These are phyloP conservation scores for Pteria penguin DNA, from an alignment of 2,888 invertebrate genomes.

Conservation along the genomic window DNA sequence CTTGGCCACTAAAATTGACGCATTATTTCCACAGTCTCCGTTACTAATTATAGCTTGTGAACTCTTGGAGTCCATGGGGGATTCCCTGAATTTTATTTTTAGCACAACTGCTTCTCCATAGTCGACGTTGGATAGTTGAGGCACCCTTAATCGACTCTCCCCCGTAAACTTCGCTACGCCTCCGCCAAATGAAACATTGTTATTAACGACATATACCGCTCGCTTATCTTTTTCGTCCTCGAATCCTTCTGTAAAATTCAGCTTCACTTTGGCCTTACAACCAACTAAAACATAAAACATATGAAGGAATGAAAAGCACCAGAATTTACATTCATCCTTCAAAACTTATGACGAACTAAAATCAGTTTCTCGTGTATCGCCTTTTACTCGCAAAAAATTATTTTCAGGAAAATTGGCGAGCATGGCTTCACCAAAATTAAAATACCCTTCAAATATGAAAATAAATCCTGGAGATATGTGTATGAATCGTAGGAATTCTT, in stretches of 20 bases:
- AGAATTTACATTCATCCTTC: background rate
- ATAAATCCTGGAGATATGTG: no score
- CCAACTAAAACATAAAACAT: slow-evolving; percentile 6
- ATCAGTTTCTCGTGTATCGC: no score
- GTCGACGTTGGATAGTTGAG: slow-evolving; percentile 42
- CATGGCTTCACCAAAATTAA: no score
- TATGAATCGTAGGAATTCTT: no score
- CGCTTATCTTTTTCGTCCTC: slow-evolving; percentile 30
- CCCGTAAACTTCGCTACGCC: slow-evolving; percentile 42
- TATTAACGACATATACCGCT: slow-evolving; percentile 42
- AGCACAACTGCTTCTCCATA: slow-evolving; percentile 37
- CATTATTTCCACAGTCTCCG: slow-evolving; percentile 59
- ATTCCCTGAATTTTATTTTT: slow-evolving; percentile 27
- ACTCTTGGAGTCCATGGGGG: slow-evolving; percentile 2
- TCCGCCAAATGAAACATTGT: slow-evolving; percentile 37
- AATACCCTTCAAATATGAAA: no score
- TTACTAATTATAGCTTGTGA: slow-evolving; percentile 59
- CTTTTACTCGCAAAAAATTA: no score
- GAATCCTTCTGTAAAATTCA: slow-evolving; percentile 35
- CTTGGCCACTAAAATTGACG: slow-evolving; percentile 54
- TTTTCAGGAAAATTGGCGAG: no score
- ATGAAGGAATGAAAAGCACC: background rate
- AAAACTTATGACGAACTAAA: no score
- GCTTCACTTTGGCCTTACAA: slow-evolving; percentile 36
- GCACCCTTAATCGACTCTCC: slow-evolving; percentile 35